phyloP scores from a whole-genome alignment of 1,140 invertebrate genomes.

The Drosophila sturtevanti region DNA sequence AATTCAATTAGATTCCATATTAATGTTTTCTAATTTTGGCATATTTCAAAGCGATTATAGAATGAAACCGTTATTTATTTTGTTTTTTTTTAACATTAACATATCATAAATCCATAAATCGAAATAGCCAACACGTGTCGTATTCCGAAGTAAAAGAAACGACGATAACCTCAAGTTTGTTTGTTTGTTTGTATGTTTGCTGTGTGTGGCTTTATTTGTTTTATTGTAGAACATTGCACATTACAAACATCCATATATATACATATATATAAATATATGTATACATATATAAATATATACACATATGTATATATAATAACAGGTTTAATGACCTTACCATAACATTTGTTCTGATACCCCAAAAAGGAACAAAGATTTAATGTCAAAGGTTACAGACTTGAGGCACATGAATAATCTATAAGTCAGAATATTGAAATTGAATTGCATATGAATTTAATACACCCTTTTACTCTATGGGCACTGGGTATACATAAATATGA shows the following conservation, averaged over 20 bases:
- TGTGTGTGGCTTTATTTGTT: neutral
- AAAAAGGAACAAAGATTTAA: neutral
- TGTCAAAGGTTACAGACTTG: neutral
- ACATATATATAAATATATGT: neutral
- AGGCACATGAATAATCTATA: neutral
- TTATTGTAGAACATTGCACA: neutral
- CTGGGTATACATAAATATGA: no score
- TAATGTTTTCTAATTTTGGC: neutral
- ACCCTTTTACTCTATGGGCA: no score
- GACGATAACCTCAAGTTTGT: slow-evolving; percentile 6
- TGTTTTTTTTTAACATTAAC: no score
- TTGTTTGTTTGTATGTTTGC: no score
- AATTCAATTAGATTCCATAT: neutral
- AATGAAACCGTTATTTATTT: neutral
- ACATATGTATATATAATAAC: neutral
- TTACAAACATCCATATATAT: neutral
- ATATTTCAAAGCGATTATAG: neutral
- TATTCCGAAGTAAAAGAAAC: neutral
- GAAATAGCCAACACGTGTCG: neutral
- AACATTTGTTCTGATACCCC: neutral
- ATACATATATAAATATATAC: neutral
- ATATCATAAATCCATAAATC: neutral
- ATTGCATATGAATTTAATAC: no score
- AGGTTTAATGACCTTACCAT: slow-evolving; percentile 3
- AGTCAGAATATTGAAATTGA: neutral